A percentile compares a stretch with the other conserved stretches of the same genome.
Conservation (phyloP, 2,888 invertebrate species). For the Meteorus cinctellus region DNA sequence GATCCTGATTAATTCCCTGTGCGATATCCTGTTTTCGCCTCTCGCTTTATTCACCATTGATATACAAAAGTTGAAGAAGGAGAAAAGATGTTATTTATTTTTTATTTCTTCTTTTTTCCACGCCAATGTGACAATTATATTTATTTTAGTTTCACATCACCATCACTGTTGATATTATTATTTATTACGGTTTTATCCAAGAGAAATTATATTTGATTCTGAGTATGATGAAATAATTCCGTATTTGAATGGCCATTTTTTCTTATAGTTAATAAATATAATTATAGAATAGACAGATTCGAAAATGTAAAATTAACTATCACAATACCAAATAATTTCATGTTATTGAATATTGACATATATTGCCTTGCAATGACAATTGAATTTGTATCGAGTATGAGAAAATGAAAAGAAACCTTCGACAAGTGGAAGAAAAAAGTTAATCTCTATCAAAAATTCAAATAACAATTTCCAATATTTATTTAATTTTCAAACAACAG, state of each 20-base stretch:
- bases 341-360: too few relatives aligned
- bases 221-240: too few relatives aligned
- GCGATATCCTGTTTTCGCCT: not conserved
- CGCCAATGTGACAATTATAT: not conserved
- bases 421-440: too few relatives aligned
- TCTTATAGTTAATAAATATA: not conserved
- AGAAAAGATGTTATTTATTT: not conserved
- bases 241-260: not conserved
- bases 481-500: too few relatives aligned
- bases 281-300: not conserved
- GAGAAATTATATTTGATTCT: too few relatives aligned
- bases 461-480: too few relatives aligned
- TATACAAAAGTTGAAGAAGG: not conserved
- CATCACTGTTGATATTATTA: not conserved
- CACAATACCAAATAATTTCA: too few relatives aligned
- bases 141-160: not conserved
- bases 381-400: too few relatives aligned
- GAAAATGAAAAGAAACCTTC: too few relatives aligned
- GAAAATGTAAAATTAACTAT: not conserved
- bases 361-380: too few relatives aligned
- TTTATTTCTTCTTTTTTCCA: not conserved
- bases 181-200: not conserved
- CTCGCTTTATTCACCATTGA: not conserved
- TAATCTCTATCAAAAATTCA: too few relatives aligned
- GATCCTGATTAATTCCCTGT: conserved; percentile 41